phyloP scores from a whole-genome alignment of 2,113 vertebrate species.

The Channa argus region DNA sequence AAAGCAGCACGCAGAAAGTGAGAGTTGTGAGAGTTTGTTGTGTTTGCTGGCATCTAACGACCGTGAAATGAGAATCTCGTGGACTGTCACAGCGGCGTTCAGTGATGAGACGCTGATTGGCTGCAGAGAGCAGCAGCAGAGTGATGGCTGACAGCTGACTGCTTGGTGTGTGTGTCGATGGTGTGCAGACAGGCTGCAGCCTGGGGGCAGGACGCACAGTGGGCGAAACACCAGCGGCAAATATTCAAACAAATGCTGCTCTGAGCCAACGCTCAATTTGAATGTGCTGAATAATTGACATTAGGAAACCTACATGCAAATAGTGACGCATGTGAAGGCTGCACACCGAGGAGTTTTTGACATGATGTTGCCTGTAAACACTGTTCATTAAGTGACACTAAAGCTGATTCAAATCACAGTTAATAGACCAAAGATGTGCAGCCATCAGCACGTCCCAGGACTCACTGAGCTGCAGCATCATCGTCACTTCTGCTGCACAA shows the following conservation, averaged over 20 bases:
- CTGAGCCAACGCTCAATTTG: background rate
- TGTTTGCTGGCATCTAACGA: slow-evolving; percentile 5
- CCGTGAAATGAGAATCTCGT: slow-evolving; percentile 1
- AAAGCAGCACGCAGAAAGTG: background rate
- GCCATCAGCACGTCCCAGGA: too few relatives aligned
- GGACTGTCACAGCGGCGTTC: background rate
- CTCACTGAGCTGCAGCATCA: too few relatives aligned
- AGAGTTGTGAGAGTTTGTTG: background rate
- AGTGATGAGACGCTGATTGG: slow-evolving; percentile 5
- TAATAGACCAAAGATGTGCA: too few relatives aligned
- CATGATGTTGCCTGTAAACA: background rate
- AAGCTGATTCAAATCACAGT: background rate
- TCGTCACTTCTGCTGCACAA: too few relatives aligned
- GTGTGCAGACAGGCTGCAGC: slow-evolving; percentile 24
- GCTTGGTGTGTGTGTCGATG: background rate
- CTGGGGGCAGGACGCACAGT: background rate
- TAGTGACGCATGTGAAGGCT: background rate
- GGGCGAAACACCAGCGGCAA: slow-evolving; percentile 7
- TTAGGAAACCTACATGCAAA: background rate
- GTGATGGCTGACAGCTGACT: slow-evolving; percentile 26
- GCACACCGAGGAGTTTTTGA: background rate
- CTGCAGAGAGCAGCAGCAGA: slow-evolving; percentile 15
- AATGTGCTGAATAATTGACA: background rate
- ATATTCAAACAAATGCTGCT: background rate
- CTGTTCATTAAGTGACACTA: background rate